These are phyloP conservation scores for Neoarius graeffei DNA, from an alignment of 2,113 vertebrate species.

Conservation along the genomic window DNA sequence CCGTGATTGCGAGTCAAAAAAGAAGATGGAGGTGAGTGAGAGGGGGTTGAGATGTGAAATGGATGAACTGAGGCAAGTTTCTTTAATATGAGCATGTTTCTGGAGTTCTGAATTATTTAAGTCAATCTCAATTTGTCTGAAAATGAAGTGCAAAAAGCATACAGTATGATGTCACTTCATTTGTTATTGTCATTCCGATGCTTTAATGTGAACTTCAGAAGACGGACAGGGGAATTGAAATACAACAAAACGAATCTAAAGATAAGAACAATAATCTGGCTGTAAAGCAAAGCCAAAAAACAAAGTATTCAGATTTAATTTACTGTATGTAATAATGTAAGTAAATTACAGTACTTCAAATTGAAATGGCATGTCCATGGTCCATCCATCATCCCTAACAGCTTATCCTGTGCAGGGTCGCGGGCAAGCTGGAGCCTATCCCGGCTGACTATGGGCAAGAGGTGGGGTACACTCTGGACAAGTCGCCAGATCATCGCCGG, in stretches of 20 bases:
- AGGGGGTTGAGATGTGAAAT: conserved; percentile 48
- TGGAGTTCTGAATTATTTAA: conserved; percentile 20
- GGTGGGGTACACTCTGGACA: no score
- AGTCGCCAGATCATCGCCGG: no score
- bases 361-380: neutral
- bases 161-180: neutral
- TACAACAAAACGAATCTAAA: neutral
- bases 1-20: conserved; percentile 34
- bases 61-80: conserved; percentile 56
- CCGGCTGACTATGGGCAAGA: no score
- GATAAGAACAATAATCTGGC: neutral
- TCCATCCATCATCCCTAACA: no score
- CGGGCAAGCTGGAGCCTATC: no score
- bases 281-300: neutral
- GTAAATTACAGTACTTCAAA: neutral
- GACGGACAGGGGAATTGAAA: neutral
- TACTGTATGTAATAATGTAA: neutral
- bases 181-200: conserved; percentile 13
- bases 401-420: no score
- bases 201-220: neutral
- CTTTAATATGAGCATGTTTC: conserved; percentile 36
- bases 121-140: conserved; percentile 11
- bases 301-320: neutral
- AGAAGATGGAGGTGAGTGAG: conserved; percentile 9
- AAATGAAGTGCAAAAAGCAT: conserved; percentile 21